Conservation (phyloP, 2,797 vertebrate species). For the Neosalanx taihuensis region DNA sequence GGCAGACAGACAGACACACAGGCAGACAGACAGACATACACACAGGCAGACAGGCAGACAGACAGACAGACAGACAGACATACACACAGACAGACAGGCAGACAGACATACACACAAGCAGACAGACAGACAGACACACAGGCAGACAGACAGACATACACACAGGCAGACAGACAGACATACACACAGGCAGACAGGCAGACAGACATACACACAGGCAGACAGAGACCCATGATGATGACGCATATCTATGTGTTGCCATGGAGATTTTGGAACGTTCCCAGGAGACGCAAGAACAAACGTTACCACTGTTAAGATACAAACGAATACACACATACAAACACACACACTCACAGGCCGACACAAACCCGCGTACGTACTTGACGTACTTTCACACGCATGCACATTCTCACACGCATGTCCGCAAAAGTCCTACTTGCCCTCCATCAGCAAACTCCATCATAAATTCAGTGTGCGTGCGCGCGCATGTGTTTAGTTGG, state of each 20-base stretch:
- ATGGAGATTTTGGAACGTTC: constrained; percentile 9
- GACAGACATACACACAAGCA: too few species aligned
- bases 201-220: not conserved
- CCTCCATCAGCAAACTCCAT: too few species aligned
- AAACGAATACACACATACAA: not conserved
- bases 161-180: not conserved
- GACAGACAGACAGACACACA: not conserved
- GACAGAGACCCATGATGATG: not conserved
- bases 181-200: not conserved
- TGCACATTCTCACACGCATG: not conserved
- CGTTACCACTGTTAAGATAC: not conserved
- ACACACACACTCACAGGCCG: not conserved
- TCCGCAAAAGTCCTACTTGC: too few species aligned
- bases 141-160: not conserved
- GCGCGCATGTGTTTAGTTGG: not conserved
- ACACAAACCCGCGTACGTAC: not conserved
- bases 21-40: too few species aligned
- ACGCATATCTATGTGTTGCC: constrained; percentile 6
- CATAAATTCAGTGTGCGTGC: too few species aligned
- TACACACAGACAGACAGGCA: too few species aligned
- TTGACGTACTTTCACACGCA: not conserved
- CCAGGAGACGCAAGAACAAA: constrained; percentile 3
- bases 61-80: too few species aligned
- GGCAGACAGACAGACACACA: too few species aligned
- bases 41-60: too few species aligned